Evolutionary conservation across 1,140 invertebrate species (phyloP), one percentile per base, ranked within the genome.

Genomic region (Solenopsis invicta): DNA sequence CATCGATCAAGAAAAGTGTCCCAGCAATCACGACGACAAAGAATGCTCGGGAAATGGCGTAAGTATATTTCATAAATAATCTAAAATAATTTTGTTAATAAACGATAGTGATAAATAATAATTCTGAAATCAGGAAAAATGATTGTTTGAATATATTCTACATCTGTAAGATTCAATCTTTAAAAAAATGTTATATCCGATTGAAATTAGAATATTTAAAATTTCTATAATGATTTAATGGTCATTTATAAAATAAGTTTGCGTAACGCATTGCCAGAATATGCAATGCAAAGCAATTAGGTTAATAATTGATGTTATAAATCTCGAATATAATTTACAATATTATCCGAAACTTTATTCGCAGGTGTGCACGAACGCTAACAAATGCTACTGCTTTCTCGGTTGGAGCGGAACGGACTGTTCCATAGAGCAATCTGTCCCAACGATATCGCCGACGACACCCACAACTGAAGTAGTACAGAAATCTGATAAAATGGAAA

Each of bases 41-140:
- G 98, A 99, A 93, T 99, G 99, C 95, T 99, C 99, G 64, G 98
- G 98, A 62, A 97, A 98, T 96, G 99, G 99, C 95, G 98, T 99
- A 96, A 97, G 97, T 41, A 54, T 24, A 71, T 69, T 81, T 66
- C 13, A 18, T 24, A 8, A 29, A 34, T 21, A 62, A 62, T 77
- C 8, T 61, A 61, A 18, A 76, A 0, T 8, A 61, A 61, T 77
- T 24, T 45, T 61, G 16, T 0, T 52, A 54, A 74, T 34, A 54
- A n/a, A 74, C 18, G 12, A 54, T 34, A 74, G 18, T 54, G 6
- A 48, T 24, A 74, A 75, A 75, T 13, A 29, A 56, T 37, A 54
- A 54, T 56, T 75, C 6, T 75, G n/a, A 75, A 71, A 52, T 50
- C 5, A 21, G 9, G 8, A 41, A 4, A 41, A 41, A 41, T 41